Evolutionary conservation across 2,797 vertebrate species (phyloP).

Genomic region (Bradypus variegatus): DNA sequence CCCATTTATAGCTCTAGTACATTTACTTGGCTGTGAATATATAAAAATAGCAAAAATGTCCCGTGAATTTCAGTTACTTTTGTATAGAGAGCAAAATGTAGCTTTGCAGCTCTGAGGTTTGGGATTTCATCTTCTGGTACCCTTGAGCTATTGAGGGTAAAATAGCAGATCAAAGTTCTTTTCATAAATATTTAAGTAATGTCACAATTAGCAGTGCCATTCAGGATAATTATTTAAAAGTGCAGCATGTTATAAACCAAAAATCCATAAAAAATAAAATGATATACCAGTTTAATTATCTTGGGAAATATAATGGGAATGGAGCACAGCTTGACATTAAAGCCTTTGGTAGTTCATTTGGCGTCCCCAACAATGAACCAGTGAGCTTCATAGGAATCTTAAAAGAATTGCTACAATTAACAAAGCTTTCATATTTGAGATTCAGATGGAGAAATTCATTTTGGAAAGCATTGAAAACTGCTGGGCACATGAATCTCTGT

Average conservation of each 20-base stretch:
- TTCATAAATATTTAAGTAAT: conserved; percentile 67
- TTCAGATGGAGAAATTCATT: not conserved
- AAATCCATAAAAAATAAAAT: conserved; percentile 3
- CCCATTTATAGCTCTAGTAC: not conserved
- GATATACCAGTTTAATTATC: not conserved
- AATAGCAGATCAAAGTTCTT: conserved; percentile 51
- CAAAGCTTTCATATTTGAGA: not conserved
- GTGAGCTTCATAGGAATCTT: conserved; percentile 3
- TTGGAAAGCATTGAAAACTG: conserved; percentile 14
- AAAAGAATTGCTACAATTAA: conserved; percentile 13
- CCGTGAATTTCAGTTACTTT: not conserved
- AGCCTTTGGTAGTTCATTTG: not conserved
- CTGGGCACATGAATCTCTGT: not conserved
- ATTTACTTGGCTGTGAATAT: not conserved
- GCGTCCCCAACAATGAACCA: not conserved
- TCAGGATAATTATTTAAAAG: conserved; percentile 19
- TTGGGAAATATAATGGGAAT: not conserved
- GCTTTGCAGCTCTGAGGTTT: conserved; percentile 45
- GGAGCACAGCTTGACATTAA: not conserved
- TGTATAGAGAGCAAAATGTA: conserved; percentile 11
- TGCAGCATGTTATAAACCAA: not conserved
- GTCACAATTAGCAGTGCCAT: conserved; percentile 45
- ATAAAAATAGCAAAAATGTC: not conserved
- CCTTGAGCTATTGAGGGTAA: conserved; percentile 28
- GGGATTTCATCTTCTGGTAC: conserved; percentile 10